Evolutionary conservation across 1,140 invertebrate species (phyloP).

Genomic region (Bombus terrestris): DNA sequence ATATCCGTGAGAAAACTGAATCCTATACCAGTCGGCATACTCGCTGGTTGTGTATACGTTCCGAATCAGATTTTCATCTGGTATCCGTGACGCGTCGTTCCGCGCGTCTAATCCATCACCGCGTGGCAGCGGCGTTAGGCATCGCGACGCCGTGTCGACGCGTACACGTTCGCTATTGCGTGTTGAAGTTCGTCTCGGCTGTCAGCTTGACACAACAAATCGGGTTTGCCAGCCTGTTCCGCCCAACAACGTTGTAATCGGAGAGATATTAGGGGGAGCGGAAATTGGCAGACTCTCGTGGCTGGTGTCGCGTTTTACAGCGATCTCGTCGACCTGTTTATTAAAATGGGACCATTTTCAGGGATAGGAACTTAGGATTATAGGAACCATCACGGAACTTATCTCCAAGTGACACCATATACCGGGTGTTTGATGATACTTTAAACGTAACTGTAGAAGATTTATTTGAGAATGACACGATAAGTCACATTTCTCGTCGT

Average conservation of each 20-base stretch:
- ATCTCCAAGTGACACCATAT: not conserved
- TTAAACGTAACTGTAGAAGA: too few species aligned
- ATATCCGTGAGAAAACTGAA: too few species aligned
- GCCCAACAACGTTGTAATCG: slow-evolving; percentile 40
- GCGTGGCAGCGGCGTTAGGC: slow-evolving; percentile 53
- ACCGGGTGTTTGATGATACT: not conserved
- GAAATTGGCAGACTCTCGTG: slow-evolving; percentile 22
- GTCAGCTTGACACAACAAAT: slow-evolving; percentile 61
- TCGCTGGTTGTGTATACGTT: not conserved
- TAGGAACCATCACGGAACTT: not conserved
- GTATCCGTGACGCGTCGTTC: slow-evolving; percentile 68
- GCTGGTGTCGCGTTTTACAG: not conserved
- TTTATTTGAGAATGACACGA: too few species aligned
- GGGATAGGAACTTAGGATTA: too few species aligned
- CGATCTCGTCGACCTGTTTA: not conserved
- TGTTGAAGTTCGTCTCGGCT: slow-evolving; percentile 63
- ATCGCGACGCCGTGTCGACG: slow-evolving; percentile 60
- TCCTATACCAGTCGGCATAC: too few species aligned
- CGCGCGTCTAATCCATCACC: slow-evolving; percentile 71
- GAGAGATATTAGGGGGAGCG: not conserved
- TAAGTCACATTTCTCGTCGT: too few species aligned
- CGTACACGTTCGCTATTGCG: slow-evolving; percentile 64
- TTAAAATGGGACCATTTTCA: slow-evolving; percentile 2
- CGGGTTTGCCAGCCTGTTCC: slow-evolving; percentile 37
- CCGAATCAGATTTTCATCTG: slow-evolving; percentile 61